Evolutionary conservation across 2,113 vertebrate genomes (phyloP), one percentile per base, ranked within the genome.

Genomic region (Sinocyclocheilus anshuiensis): DNA sequence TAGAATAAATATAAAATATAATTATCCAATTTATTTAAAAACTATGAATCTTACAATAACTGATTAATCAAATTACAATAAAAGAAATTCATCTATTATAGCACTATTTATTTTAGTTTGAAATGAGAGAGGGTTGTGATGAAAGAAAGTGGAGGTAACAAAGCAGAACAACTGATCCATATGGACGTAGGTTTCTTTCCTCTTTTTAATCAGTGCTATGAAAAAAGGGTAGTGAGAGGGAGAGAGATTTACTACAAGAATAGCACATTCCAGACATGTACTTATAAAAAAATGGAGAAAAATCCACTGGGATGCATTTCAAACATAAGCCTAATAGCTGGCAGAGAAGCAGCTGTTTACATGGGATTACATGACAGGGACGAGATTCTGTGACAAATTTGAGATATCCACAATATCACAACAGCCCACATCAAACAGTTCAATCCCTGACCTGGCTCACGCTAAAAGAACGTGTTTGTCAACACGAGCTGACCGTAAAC

Each of bases 381-480:
- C 22, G 4, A 45, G 39, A 42, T 24, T 61, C 11, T 67, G 45
- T 36, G 29, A 53, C 20, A 42, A 9, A 42, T 61, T 22, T 42
- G 45, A 33, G 57, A 53, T 72, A 50, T 77, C 9, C 72, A 50
- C 20, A 61, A 12, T 48, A 61, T 86, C 24, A 77, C 59, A 26
- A 69, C 26, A 48, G 71, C 29, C 85, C 74, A 78, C 26, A n/a
- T 42, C 63, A 84, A 50, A 39, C 42, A 45, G 12, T 24, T 45
- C 4, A 79, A 63, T 50, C 57, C 72, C 55, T 78, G 26, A 75
- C 63, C 42, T 76, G 24, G 13, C 74, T 63, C 82, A 16, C 13
- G 16, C 63, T 87, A 42, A 87, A 85, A 87, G n/a, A 48, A 69
- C 55, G 12, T 82, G 78, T 76, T 72, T 82, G 72, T 59, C 67